Conservation (phyloP, 2,797 vertebrate genomes). For the Acrossocheilus wenchowensis region DNA sequence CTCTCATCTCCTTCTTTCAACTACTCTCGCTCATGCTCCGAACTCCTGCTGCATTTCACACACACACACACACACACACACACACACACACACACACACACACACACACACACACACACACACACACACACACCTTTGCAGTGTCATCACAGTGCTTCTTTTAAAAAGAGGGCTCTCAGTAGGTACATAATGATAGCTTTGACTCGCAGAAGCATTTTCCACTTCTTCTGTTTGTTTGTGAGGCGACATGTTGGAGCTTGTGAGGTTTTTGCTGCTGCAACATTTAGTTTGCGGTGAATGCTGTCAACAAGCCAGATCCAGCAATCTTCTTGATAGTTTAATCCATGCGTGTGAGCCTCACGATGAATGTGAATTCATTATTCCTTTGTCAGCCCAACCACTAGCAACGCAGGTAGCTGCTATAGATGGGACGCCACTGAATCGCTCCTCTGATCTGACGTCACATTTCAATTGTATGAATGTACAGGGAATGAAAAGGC, state of each 20-base stretch:
- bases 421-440: background rate
- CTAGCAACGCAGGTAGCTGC: conserved; percentile 10
- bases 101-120: too few relatives aligned
- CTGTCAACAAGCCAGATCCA: conserved; percentile 72
- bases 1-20: conserved; percentile 54
- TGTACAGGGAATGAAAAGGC: background rate
- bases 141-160: conserved; percentile 52
- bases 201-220: conserved; percentile 57
- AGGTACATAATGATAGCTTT: conserved; percentile 75
- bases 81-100: too few relatives aligned
- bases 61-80: conserved; percentile 22
- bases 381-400: conserved; percentile 48
- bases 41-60: background rate
- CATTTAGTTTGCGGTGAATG: conserved; percentile 66
- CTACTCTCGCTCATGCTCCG: conserved; percentile 57
- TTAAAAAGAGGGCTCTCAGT: conserved; percentile 66
- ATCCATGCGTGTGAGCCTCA: conserved; percentile 74
- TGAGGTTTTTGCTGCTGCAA: conserved; percentile 64
- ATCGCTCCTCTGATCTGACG: background rate
- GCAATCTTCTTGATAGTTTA: conserved; percentile 81
- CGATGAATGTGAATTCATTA: conserved; percentile 71
- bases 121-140: conserved; percentile 3
- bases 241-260: conserved; percentile 71
- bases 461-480: conserved; percentile 4
- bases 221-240: conserved; percentile 69